A percentile compares a stretch with the other conserved stretches of the same genome.
Evolutionary conservation across 2,797 vertebrate species (phyloP).

Genomic region (Xyrichtys novacula): DNA sequence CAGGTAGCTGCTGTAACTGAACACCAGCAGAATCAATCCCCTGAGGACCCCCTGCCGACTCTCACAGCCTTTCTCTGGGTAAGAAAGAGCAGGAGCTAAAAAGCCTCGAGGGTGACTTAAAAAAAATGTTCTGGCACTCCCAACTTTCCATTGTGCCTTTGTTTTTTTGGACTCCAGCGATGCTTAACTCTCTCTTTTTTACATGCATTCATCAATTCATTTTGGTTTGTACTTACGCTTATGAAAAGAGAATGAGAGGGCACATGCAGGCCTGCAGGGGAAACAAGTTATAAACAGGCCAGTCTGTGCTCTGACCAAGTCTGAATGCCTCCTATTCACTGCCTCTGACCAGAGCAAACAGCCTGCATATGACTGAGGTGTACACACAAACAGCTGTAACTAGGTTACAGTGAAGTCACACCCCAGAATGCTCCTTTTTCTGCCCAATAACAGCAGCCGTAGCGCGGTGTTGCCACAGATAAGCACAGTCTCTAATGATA

Average conservation of each 20-base stretch:
- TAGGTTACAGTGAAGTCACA: constrained; percentile 71
- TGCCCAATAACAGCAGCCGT: constrained; percentile 47
- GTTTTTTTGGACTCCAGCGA: constrained; percentile 22
- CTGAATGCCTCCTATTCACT: constrained; percentile 78
- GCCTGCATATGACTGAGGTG: constrained; percentile 47
- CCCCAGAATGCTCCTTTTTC: constrained; percentile 54
- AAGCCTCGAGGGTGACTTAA: constrained; percentile 20
- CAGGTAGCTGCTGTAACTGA: neutral
- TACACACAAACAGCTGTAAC: constrained; percentile 51
- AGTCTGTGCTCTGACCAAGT: constrained; percentile 39
- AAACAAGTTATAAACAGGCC: constrained; percentile 28
- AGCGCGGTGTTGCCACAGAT: constrained; percentile 66
- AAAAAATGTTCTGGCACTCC: constrained; percentile 29
- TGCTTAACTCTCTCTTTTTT: constrained; percentile 6
- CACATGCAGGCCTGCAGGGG: constrained; percentile 25
- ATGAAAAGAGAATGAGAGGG: neutral
- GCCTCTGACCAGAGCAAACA: constrained; percentile 64
- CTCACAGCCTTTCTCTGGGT: neutral
- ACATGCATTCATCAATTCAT: neutral
- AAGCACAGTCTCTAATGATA: neutral
- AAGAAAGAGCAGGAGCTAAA: constrained; percentile 2
- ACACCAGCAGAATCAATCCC: neutral
- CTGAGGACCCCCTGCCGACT: constrained; percentile 1
- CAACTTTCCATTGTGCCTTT: constrained; percentile 46
- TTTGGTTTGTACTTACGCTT: constrained; percentile 7